phyloP scores from a whole-genome alignment of 1,140 invertebrate species.

The Trichonephila clavipes region DNA sequence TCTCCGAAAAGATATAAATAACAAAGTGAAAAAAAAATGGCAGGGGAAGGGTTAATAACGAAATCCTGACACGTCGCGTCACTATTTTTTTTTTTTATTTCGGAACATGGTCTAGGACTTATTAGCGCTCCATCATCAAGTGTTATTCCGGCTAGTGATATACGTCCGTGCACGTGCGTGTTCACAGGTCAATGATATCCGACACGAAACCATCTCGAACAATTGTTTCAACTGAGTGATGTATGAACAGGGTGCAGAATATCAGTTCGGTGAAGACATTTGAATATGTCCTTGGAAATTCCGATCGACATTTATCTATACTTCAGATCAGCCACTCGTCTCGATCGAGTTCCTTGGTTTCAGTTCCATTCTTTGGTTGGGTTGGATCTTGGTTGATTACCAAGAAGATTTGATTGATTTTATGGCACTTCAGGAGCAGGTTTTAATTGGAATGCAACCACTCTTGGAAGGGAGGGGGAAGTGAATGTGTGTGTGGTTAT shows the following conservation, averaged over 20 bases:
- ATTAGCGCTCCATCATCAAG: conserved; percentile 1
- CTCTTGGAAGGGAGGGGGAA: too few species aligned
- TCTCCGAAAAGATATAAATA: not conserved
- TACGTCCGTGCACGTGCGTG: not conserved
- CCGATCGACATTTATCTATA: too few species aligned
- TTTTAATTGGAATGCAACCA: too few species aligned
- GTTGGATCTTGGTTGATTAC: too few species aligned
- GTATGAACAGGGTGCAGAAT: not conserved
- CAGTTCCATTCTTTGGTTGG: too few species aligned
- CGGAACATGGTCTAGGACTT: not conserved
- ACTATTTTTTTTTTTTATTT: not conserved
- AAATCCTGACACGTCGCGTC: conserved; percentile 38
- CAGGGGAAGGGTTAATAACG: conserved; percentile 53
- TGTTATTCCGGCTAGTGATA: not conserved
- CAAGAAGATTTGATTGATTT: too few species aligned
- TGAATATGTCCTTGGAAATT: not conserved
- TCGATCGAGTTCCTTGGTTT: too few species aligned
- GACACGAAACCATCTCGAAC: not conserved
- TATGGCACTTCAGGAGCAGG: too few species aligned
- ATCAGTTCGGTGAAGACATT: not conserved
- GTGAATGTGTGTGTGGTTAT: too few species aligned
- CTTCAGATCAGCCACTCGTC: too few species aligned
- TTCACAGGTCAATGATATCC: not conserved
- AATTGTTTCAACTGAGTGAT: not conserved
- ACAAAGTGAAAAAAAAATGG: not conserved